These are phyloP conservation scores for Pammene fasciana DNA, from an alignment of 2,888 invertebrate species.

Conservation along the genomic window DNA sequence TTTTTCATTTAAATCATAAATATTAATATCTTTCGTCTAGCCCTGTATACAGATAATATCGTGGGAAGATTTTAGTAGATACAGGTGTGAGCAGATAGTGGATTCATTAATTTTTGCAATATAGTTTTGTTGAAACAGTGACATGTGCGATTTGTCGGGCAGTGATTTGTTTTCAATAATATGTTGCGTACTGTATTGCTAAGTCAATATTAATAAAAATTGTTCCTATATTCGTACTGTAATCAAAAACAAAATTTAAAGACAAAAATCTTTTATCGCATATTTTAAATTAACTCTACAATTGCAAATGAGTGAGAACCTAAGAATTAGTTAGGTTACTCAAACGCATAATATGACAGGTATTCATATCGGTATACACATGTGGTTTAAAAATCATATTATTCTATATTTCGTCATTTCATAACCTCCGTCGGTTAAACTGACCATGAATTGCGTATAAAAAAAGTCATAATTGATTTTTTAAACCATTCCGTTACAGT, in stretches of 20 bases:
- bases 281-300: background rate
- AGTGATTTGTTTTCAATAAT: conserved; percentile 29
- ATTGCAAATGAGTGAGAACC: background rate
- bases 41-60: conserved; percentile 35
- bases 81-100: conserved; percentile 51
- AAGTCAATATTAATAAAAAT: conserved; percentile 31
- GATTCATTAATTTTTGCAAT: conserved; percentile 59
- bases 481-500: too few species aligned
- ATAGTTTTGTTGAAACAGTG: conserved; percentile 45
- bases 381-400: too few species aligned
- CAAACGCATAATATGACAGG: too few species aligned
- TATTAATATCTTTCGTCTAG: conserved; percentile 3
- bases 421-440: too few species aligned
- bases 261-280: background rate
- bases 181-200: conserved; percentile 20
- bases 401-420: too few species aligned
- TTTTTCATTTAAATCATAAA: conserved; percentile 36
- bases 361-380: too few species aligned
- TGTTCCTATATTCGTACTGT: background rate
- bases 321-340: background rate
- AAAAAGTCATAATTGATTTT: too few species aligned
- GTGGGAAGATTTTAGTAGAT: conserved; percentile 58
- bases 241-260: background rate
- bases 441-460: too few species aligned
- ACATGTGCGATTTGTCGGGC: conserved; percentile 19